Percentiles rank a stretch among this genome's conserved stretches.
Conservation (phyloP, 2,888 invertebrate genomes). For the Leucania comma region DNA sequence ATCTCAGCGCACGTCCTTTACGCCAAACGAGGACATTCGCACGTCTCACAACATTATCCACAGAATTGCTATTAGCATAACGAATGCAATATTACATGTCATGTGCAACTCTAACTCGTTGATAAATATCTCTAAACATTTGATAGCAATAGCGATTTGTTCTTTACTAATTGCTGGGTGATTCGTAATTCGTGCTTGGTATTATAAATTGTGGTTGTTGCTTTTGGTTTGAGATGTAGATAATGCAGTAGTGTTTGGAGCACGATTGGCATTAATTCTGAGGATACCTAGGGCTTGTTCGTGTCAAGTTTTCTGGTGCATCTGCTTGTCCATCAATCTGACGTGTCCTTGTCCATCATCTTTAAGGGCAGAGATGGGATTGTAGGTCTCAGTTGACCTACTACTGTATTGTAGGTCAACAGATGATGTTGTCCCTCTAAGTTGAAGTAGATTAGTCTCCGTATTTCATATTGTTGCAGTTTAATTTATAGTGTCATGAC, state of each 20-base stretch:
- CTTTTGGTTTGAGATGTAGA: conserved; percentile 49
- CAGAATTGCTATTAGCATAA: conserved; percentile 73
- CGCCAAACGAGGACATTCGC: conserved; percentile 79
- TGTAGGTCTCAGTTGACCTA: conserved; percentile 1
- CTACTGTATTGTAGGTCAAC: background rate
- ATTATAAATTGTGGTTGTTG: conserved; percentile 45
- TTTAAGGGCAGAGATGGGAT: conserved; percentile 4
- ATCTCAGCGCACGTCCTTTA: conserved; percentile 71
- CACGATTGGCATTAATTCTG: conserved; percentile 49
- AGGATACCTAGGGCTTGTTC: conserved; percentile 21
- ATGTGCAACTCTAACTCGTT: conserved; percentile 66
- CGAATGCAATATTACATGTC: conserved; percentile 80
- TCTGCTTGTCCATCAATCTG: conserved; percentile 26
- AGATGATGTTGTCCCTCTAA: background rate
- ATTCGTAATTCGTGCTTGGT: conserved; percentile 62
- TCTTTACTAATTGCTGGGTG: conserved; percentile 61
- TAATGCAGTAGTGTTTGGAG: conserved; percentile 36
- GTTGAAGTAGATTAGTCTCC: too few relatives aligned
- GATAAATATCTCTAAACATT: conserved; percentile 60
- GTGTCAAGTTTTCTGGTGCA: conserved; percentile 22
- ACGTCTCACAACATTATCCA: conserved; percentile 71
- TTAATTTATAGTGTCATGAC: too few relatives aligned
- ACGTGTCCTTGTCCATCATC: conserved; percentile 3
- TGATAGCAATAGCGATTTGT: conserved; percentile 64
- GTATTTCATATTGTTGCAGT: too few relatives aligned